These are phyloP conservation scores for Myoxocephalus aenaeus DNA, from an alignment of 2,797 vertebrate species.

Conservation along the genomic window DNA sequence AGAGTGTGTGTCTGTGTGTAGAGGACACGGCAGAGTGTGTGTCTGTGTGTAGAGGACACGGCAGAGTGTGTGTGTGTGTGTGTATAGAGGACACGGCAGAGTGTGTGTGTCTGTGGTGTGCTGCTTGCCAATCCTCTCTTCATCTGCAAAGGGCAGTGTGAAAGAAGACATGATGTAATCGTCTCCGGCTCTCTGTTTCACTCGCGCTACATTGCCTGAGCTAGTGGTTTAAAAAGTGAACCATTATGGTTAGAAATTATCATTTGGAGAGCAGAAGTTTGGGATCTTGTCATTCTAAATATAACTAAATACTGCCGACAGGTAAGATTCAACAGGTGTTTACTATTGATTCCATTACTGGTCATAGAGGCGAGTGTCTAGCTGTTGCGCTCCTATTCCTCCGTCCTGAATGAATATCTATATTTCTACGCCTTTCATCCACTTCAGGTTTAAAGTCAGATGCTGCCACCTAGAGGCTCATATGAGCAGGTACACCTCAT, in stretches of 20 bases:
- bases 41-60: slow-evolving; percentile 59
- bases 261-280: not conserved
- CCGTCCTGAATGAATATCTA: not conserved
- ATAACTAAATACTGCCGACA: not conserved
- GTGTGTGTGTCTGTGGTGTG: slow-evolving; percentile 54
- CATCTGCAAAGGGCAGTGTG: slow-evolving; percentile 71
- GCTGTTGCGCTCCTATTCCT: not conserved
- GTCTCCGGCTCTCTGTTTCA: slow-evolving; percentile 53
- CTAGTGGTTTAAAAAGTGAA: not conserved
- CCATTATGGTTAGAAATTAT: not conserved
- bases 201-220: not conserved
- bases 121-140: slow-evolving; percentile 70
- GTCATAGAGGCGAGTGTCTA: not conserved
- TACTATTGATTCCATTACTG: not conserved
- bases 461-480: slow-evolving; percentile 80
- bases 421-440: not conserved
- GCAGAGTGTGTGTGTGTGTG: slow-evolving; percentile 58
- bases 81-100: slow-evolving; percentile 54
- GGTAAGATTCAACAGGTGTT: not conserved
- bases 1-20: no score
- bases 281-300: not conserved
- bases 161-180: slow-evolving; percentile 79
- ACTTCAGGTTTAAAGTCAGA: slow-evolving; percentile 22
- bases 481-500: not conserved
- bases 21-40: slow-evolving; percentile 55